Evolutionary conservation across 2,797 vertebrate species (phyloP).

Genomic region (Anguilla obscura): DNA sequence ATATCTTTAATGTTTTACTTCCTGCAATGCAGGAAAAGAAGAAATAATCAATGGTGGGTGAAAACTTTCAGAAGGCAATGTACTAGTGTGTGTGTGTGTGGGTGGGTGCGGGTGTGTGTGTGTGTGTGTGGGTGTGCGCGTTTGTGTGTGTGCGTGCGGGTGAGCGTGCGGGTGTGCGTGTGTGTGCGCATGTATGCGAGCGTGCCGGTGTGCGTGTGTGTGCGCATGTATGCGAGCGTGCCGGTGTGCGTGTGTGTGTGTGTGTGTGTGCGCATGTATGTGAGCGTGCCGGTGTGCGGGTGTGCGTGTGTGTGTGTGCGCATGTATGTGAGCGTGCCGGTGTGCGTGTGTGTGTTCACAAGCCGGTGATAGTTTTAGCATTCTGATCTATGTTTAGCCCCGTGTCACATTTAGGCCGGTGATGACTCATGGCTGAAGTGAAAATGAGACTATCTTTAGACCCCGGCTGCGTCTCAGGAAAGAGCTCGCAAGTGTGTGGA

Average conservation of each 20-base stretch:
- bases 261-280: neutral
- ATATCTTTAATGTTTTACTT: too few relatives aligned
- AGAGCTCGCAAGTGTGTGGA: conserved; percentile 10
- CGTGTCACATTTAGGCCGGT: conserved; percentile 29
- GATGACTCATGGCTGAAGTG: conserved; percentile 37
- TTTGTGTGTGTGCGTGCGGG: too few relatives aligned
- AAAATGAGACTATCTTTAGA: conserved; percentile 38
- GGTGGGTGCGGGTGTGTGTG: too few relatives aligned
- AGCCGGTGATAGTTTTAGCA: conserved; percentile 9
- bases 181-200: too few relatives aligned
- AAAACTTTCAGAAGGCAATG: too few relatives aligned
- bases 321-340: too few relatives aligned
- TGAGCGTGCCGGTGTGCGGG: neutral
- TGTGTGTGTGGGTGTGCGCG: too few relatives aligned
- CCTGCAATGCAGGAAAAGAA: too few relatives aligned
- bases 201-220: too few relatives aligned
- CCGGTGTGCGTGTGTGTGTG: neutral
- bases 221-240: neutral
- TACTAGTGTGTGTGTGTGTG: too few relatives aligned
- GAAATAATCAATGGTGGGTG: too few relatives aligned
- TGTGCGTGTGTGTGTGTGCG: neutral
- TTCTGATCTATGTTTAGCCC: conserved; percentile 37
- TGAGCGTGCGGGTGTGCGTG: too few relatives aligned
- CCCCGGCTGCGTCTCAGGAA: conserved; percentile 28
- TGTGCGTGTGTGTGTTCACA: conserved; percentile 5